Evolutionary conservation across 2,113 vertebrate species (phyloP), one percentile per base, ranked within the genome.

Genomic region (Apistogramma diplotaenia): DNA sequence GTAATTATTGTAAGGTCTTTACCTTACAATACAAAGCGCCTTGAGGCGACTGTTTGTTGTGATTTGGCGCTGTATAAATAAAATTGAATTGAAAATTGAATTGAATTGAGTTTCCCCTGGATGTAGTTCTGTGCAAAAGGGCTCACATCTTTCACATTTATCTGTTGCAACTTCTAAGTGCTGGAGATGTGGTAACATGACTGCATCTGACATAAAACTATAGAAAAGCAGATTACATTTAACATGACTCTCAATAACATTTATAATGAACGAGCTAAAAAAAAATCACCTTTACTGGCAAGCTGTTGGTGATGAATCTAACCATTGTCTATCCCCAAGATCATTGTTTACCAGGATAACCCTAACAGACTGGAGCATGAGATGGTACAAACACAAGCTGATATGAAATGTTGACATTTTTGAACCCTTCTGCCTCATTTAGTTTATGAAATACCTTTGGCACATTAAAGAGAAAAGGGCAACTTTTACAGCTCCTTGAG

Each of bases 401-500:
- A 82, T 83, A 23, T 84, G 59, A 84, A 86, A 87, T 31, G 81
- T 89, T 89, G 79, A 86, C 88, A 74, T 88, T 94, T 92, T 74
- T 77, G 79, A 65, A 78, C 54, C 56, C 83, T 62, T 76, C 86
- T 72, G 91, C 85, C 81, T 94, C 90, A 93, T 93, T 94, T 92
- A 79, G 81, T 87, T 61, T 79, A 82, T 85, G 84, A 89, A 76
- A 89, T 87, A 87, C 87, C 81, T 89, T 75, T 76, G 62, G 86
- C 56, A 77, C 84, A 89, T 89, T 74, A 82, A 81, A 86, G 71
- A 5, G 58, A 93, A 93, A 92, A 94, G 90, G 92, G 88, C 91
- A 93, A 93, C 85, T 90, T 87, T 86, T 85, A 89, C 89, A 91
- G 87, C 84, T 93, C 90, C 84, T 84, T 92, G 87, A 92, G 81